A percentile compares a stretch with the other conserved stretches of the same genome.
Conservation (phyloP, 2,797 vertebrate species). For the Aldrovandia affinis region DNA sequence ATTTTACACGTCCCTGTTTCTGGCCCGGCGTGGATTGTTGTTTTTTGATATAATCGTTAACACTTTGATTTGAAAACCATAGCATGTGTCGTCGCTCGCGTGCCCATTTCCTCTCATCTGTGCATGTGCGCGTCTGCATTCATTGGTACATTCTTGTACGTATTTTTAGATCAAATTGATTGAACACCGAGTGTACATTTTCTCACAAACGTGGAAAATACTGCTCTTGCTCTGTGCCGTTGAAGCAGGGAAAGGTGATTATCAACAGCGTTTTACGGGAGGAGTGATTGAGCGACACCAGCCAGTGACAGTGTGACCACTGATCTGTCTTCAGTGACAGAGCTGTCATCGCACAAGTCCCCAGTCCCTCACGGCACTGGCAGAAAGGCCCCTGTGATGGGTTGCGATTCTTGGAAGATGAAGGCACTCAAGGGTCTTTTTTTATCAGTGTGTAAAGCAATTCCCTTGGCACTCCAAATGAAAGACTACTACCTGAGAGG, state of each 20-base stretch:
- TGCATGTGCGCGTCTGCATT: neutral
- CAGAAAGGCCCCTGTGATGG: constrained; percentile 33
- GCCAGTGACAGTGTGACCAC: neutral
- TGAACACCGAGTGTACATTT: neutral
- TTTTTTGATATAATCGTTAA: neutral
- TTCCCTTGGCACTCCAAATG: constrained; percentile 18
- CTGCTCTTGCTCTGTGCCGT: neutral
- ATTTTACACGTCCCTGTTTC: too few relatives aligned
- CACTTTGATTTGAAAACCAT: neutral
- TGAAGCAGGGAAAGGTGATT: neutral
- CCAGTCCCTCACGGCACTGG: constrained; percentile 30
- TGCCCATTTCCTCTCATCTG: neutral
- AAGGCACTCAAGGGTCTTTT: constrained; percentile 33
- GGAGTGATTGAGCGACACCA: constrained; percentile 11
- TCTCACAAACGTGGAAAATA: neutral
- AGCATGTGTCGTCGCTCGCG: neutral
- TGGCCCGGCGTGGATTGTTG: neutral
- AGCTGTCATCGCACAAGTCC: constrained; percentile 41
- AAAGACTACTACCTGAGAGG: constrained; percentile 15
- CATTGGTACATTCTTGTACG: neutral
- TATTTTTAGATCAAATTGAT: neutral
- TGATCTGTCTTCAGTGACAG: constrained; percentile 36
- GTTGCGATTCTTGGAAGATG: constrained; percentile 34
- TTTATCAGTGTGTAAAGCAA: constrained; percentile 28
- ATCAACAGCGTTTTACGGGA: neutral